Percentiles rank a stretch among this genome's conserved stretches.
These are phyloP conservation scores for Dermatemys mawii DNA, from an alignment of 2,113 vertebrate species.

Conservation along the genomic window DNA sequence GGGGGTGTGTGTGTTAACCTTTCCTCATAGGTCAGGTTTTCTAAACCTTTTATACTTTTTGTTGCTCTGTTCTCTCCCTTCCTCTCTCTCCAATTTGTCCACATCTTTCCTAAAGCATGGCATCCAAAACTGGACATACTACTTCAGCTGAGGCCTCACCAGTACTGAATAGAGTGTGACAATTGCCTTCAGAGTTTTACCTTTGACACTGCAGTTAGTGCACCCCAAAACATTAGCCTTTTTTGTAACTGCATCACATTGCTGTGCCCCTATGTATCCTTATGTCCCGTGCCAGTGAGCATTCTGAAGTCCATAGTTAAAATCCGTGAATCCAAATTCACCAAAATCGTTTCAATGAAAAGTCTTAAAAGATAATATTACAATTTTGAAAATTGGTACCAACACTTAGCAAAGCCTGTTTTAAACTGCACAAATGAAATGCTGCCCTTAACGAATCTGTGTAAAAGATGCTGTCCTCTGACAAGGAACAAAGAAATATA, in stretches of 20 bases:
- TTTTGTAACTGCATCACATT: no score
- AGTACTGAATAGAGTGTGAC: neutral
- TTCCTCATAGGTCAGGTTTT: neutral
- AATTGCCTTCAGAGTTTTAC: neutral
- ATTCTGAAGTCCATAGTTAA: no score
- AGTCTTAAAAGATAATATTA: no score
- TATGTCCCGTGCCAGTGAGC: no score
- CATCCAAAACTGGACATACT: neutral
- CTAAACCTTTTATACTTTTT: neutral
- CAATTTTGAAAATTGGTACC: neutral
- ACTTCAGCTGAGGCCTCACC: neutral
- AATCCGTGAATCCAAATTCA: no score
- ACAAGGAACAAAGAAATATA: neutral
- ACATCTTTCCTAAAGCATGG: neutral
- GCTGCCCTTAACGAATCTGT: neutral
- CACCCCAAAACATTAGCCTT: no score
- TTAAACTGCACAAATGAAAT: neutral
- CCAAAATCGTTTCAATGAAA: no score
- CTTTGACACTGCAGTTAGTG: neutral
- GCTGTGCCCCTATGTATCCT: no score
- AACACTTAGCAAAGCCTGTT: neutral
- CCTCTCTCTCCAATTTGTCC: no score
- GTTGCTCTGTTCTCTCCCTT: neutral
- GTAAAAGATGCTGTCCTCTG: neutral
- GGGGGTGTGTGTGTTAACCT: no score